Evolutionary conservation across 1,140 invertebrate species (phyloP).

Genomic region (Ericerus pela): DNA sequence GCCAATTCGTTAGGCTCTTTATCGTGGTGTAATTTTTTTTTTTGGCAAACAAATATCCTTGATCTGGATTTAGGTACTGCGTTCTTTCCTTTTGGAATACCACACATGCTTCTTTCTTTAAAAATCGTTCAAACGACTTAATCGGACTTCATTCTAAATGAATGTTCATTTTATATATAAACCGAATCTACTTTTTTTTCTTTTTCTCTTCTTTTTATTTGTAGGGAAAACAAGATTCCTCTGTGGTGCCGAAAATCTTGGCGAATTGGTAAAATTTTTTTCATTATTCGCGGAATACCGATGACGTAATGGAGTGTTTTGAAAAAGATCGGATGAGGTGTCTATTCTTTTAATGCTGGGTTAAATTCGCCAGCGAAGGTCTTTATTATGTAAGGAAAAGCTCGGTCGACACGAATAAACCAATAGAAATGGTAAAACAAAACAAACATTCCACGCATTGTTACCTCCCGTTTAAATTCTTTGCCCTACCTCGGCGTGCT

Average conservation of each 20-base stretch:
- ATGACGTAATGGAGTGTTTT: slow-evolving; percentile 12
- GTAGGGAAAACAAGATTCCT: too few species aligned
- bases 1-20: too few species aligned
- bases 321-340: slow-evolving; percentile 5
- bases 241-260: background rate
- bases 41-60: too few species aligned
- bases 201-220: background rate
- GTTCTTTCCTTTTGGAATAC: too few species aligned
- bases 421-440: slow-evolving; percentile 11
- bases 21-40: too few species aligned
- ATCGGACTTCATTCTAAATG: too few species aligned
- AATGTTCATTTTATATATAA: too few species aligned
- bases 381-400: slow-evolving; percentile 12
- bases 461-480: slow-evolving; percentile 12
- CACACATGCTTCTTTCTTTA: too few species aligned
- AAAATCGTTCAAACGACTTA: too few species aligned
- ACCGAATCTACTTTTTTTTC: background rate
- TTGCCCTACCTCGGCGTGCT: background rate
- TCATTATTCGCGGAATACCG: slow-evolving; percentile 1
- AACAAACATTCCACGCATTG: slow-evolving; percentile 12
- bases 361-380: slow-evolving; percentile 9
- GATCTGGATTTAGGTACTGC: too few species aligned
- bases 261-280: background rate
- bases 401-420: slow-evolving; percentile 10
- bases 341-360: slow-evolving; percentile 4